A percentile compares a stretch with the other conserved stretches of the same genome.
Evolutionary conservation across 2,888 invertebrate species (phyloP).

Genomic region (Cheiracanthium punctorium): DNA sequence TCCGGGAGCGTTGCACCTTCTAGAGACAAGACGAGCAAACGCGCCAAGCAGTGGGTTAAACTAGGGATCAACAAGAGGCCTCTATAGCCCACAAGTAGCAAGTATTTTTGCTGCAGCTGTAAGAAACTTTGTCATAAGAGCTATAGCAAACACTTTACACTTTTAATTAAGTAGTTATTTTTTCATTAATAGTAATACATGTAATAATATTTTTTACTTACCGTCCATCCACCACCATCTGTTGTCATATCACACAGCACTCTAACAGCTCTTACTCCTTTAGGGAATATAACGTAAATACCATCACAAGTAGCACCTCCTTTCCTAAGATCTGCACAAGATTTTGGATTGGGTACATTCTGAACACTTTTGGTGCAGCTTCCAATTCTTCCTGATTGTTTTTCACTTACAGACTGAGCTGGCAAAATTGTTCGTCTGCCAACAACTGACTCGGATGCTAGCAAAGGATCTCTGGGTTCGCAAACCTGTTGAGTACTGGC

Average conservation of each 20-base stretch:
- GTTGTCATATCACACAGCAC: slow-evolving; percentile 80
- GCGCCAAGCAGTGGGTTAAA: no score
- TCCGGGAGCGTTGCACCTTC: no score
- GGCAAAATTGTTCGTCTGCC: neutral
- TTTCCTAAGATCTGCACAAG: slow-evolving; percentile 71
- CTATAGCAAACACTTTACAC: no score
- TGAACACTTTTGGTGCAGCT: slow-evolving; percentile 35
- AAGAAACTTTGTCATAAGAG: no score
- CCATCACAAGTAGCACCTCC: slow-evolving; percentile 72
- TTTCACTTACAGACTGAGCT: slow-evolving; percentile 13
- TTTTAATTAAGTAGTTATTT: no score
- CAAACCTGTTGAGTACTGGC: slow-evolving; percentile 12
- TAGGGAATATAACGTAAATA: slow-evolving; percentile 72
- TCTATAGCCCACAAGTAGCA: no score
- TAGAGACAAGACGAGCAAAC: no score
- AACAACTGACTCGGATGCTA: slow-evolving; percentile 29
- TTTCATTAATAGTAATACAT: no score
- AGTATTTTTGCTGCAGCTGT: no score
- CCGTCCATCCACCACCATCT: slow-evolving; percentile 82
- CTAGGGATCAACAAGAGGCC: no score
- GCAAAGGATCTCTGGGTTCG: slow-evolving; percentile 20
- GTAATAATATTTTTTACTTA: no score
- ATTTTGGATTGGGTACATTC: slow-evolving; percentile 65
- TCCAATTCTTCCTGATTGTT: slow-evolving; percentile 14
- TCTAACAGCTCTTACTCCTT: slow-evolving; percentile 64